Evolutionary conservation across 2,888 invertebrate genomes (phyloP).

Genomic region (Cremastobaeus sp.): DNA sequence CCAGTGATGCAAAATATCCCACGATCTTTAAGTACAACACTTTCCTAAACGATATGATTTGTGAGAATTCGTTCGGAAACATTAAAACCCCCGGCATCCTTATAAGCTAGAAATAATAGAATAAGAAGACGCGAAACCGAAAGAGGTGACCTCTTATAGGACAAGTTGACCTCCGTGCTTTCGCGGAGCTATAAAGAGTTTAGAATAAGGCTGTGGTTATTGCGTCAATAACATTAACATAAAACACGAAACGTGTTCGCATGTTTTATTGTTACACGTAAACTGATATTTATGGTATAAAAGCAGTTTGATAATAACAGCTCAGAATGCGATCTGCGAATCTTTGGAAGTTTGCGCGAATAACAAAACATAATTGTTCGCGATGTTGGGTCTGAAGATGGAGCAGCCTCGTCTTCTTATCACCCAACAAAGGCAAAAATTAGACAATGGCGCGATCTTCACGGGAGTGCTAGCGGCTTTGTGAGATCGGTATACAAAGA

Average conservation of each 20-base stretch:
- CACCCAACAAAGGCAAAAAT: conserved; percentile 46
- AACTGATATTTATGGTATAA: conserved; percentile 16
- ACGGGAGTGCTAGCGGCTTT: conserved; percentile 48
- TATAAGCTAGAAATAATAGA: too few species aligned
- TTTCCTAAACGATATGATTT: too few species aligned
- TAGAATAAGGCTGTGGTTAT: background rate
- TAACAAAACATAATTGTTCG: conserved; percentile 39
- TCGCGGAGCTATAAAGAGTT: background rate
- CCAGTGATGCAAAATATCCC: too few species aligned
- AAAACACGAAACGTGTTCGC: conserved; percentile 7
- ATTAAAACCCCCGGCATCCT: too few species aligned
- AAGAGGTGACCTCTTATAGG: background rate
- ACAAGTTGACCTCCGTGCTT: background rate
- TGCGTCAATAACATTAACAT: background rate
- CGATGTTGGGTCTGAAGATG: conserved; percentile 33
- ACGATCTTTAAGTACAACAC: too few species aligned
- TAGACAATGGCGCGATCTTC: conserved; percentile 57
- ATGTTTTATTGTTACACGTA: background rate
- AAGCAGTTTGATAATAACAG: conserved; percentile 19
- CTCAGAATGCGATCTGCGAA: conserved; percentile 12
- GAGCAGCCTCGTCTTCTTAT: conserved; percentile 20
- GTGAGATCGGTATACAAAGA: conserved; percentile 66
- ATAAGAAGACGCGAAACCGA: background rate
- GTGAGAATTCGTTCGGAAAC: too few species aligned
- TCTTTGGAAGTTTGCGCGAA: conserved; percentile 24